Conservation (phyloP, 2,888 invertebrate species). For the Trisateles emortualis region DNA sequence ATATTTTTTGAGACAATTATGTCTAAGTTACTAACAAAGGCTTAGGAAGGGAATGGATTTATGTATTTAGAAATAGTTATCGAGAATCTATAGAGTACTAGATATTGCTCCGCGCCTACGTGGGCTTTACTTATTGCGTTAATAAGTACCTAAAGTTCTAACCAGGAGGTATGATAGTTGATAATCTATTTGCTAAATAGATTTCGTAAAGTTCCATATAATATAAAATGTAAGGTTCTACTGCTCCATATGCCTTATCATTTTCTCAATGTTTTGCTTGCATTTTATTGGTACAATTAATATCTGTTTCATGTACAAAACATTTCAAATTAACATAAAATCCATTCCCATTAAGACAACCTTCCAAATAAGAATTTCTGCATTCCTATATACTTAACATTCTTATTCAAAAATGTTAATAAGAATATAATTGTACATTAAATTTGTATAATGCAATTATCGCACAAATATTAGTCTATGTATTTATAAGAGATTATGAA, state of each 20-base stretch:
- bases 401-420: constrained; percentile 30
- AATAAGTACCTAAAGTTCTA: no score
- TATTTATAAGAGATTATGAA: constrained; percentile 56
- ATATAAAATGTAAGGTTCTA: no score
- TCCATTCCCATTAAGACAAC: constrained; percentile 19
- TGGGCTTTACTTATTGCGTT: no score
- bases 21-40: neutral
- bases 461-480: constrained; percentile 51
- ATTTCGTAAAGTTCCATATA: no score
- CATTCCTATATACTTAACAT: constrained; percentile 64
- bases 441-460: constrained; percentile 40
- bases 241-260: no score
- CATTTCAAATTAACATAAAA: constrained; percentile 1
- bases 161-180: no score
- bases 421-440: constrained; percentile 42
- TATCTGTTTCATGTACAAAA: neutral
- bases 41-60: constrained; percentile 4
- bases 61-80: neutral
- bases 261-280: neutral
- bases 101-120: no score
- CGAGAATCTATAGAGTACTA: no score
- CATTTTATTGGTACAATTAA: neutral
- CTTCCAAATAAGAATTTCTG: constrained; percentile 57
- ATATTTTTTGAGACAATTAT: constrained; percentile 6
- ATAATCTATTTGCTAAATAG: no score